phyloP scores from a whole-genome alignment of 2,888 invertebrate species.

The Leucoptera coffeella region DNA sequence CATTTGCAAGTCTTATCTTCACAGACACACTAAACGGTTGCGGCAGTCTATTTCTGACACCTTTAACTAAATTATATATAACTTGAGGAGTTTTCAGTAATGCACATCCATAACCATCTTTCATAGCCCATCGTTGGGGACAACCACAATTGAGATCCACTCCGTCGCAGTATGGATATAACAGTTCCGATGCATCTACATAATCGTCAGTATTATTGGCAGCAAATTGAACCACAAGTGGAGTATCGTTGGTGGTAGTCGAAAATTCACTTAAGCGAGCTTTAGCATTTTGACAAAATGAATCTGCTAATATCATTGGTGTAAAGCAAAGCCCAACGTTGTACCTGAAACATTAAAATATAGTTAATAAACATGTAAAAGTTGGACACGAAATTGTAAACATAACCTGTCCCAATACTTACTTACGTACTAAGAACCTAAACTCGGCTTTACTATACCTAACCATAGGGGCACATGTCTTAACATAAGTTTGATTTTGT shows the following conservation, averaged over 20 bases:
- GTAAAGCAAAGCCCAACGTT: constrained; percentile 87
- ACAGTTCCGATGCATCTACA: constrained; percentile 75
- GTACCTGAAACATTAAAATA: constrained; percentile 50
- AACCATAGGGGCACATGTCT: constrained; percentile 94
- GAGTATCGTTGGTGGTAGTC: constrained; percentile 69
- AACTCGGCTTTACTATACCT: constrained; percentile 68
- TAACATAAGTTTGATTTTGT: constrained; percentile 51
- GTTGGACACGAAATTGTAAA: constrained; percentile 1
- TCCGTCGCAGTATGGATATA: constrained; percentile 81
- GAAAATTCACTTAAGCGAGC: constrained; percentile 80
- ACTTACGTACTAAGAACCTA: constrained; percentile 38
- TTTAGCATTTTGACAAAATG: constrained; percentile 82
- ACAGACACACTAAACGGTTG: constrained; percentile 81
- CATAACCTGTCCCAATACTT: constrained; percentile 12
- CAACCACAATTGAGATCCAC: constrained; percentile 97
- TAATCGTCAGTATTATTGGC: constrained; percentile 80
- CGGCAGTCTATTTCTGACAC: constrained; percentile 66
- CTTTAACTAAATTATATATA: constrained; percentile 73
- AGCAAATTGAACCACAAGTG: constrained; percentile 92
- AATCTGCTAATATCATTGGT: constrained; percentile 95
- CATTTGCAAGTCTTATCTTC: constrained; percentile 79
- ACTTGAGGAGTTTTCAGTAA: constrained; percentile 77
- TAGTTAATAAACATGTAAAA: background rate
- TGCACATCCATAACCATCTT: constrained; percentile 83
- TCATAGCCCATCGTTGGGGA: constrained; percentile 92